Percentiles rank a stretch among this genome's conserved stretches.
phyloP scores from a whole-genome alignment of 2,113 vertebrate genomes.

The Himantopus leucocephalus region DNA sequence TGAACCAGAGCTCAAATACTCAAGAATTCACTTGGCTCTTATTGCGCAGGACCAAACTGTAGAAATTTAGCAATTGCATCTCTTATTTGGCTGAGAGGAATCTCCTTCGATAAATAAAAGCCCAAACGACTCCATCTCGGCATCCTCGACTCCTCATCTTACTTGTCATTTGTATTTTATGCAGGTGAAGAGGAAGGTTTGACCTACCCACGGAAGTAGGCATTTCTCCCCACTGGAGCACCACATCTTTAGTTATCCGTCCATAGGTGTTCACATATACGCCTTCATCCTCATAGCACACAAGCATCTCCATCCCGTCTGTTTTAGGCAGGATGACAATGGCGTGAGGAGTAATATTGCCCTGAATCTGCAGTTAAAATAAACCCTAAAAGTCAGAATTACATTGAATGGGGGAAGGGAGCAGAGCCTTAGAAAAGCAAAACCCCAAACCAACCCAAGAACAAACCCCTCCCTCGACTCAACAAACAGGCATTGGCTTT shows the following conservation, averaged over 20 bases:
- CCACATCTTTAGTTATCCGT: slow-evolving; percentile 99
- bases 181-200: slow-evolving; percentile 64
- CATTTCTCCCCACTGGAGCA: slow-evolving; percentile 99
- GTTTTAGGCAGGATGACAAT: slow-evolving; percentile 99
- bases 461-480: background rate
- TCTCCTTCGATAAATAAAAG: background rate
- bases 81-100: background rate
- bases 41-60: background rate
- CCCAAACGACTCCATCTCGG: background rate
- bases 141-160: slow-evolving; percentile 29
- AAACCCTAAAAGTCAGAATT: slow-evolving; percentile 23
- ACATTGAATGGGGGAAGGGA: background rate
- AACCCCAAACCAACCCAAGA: background rate
- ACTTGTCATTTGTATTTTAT: slow-evolving; percentile 33
- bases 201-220: slow-evolving; percentile 98
- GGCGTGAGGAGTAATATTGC: slow-evolving; percentile 97
- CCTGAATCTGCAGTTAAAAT: slow-evolving; percentile 88
- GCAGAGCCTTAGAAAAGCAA: slow-evolving; percentile 52
- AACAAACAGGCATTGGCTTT: background rate
- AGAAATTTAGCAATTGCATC: background rate
- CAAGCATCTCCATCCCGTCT: slow-evolving; percentile 99
- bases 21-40: background rate
- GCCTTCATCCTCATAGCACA: slow-evolving; percentile 99
- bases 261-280: slow-evolving; percentile 99
- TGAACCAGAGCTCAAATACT: background rate